Base-by-base conservation (phyloP, 2,888 invertebrate genomes). In the Atherix ibis region DNA sequence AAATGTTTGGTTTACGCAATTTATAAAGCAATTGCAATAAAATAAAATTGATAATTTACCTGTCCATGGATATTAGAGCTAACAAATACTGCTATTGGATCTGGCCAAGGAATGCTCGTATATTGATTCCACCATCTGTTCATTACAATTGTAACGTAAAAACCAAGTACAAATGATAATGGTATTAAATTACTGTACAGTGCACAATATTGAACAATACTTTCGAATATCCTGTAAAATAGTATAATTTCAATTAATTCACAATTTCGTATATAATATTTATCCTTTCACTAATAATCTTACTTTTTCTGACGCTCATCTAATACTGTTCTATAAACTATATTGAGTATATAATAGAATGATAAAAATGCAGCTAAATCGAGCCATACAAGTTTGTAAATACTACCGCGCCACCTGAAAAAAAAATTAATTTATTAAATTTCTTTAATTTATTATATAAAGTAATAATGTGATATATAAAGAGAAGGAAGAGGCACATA, bases 341-440 rank as follows among this genome's bases (percentile, higher is more conserved):
- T 57, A 58, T 81, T 87, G 43, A 92, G 68, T 27, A 68, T 50
- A 52, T 87, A 85, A 57, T 89, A 92, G 35, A 80, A 56, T 22
- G 71, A 62, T 40, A 87, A 67, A 56, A 87, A 92, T 34, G 83
- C 67, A 18, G 83, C 52, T 34, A 91, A 67, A 58, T 92, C 92
- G 45, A 84, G 67, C 88, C 89, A 92, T 41, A 92, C 80, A 45
- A 92, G 64, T 63, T 92, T 92, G 72, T 92, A 92, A 49, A 92
- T 83, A 56, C 91, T 91, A 27, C 91, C 92, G 45, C 76, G 74
- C 92, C 92, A 92, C 69, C 89, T 89, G 67, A 42, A 73, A 73
- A 44, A 42, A 43, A 40, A 42, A 32, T 38, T 37, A 27, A 26
- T 22, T 22, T 22, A 22, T 22, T 22, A 10, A 8, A 17, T 31